Conservation (phyloP, 2,888 invertebrate genomes). For the Trachelus tabidus region DNA sequence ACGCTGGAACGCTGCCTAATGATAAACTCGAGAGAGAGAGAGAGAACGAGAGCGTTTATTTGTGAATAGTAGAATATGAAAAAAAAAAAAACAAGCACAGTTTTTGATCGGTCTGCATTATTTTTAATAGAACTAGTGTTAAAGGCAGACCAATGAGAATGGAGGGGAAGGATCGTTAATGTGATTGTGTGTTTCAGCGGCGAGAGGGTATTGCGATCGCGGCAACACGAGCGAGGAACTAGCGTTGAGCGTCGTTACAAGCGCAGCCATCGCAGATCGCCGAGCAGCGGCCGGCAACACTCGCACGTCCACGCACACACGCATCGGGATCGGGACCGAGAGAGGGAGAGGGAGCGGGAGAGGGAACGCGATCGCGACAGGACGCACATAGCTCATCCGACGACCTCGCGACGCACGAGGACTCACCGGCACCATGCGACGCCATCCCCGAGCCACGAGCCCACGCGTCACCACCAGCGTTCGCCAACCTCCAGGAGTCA, state of each 20-base stretch:
- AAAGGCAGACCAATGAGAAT: no score
- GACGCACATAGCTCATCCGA: constrained; percentile 44
- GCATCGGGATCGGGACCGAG: constrained; percentile 52
- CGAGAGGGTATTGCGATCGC: constrained; percentile 71
- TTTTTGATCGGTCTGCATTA: no score
- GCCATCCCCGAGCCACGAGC: constrained; percentile 53
- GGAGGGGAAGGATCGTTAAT: no score
- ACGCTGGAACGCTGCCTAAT: constrained; percentile 27
- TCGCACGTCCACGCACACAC: constrained; percentile 62
- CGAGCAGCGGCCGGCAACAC: constrained; percentile 81
- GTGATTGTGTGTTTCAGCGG: constrained; percentile 66
- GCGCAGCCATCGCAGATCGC: constrained; percentile 85
- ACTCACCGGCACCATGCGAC: constrained; percentile 56
- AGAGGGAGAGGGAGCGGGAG: constrained; percentile 51
- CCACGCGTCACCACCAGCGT: constrained; percentile 53
- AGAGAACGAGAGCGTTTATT: no score
- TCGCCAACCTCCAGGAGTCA: constrained; percentile 60
- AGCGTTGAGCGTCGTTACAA: constrained; percentile 86
- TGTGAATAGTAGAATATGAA: no score
- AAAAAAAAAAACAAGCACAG: no score
- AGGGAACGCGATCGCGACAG: constrained; percentile 33
- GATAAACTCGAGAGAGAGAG: constrained; percentile 13
- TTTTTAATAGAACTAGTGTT: no score
- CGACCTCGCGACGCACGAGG: constrained; percentile 52
- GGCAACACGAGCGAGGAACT: constrained; percentile 78